phyloP scores from a whole-genome alignment of 2,888 invertebrate species.

The Pseudanteris insignis region DNA sequence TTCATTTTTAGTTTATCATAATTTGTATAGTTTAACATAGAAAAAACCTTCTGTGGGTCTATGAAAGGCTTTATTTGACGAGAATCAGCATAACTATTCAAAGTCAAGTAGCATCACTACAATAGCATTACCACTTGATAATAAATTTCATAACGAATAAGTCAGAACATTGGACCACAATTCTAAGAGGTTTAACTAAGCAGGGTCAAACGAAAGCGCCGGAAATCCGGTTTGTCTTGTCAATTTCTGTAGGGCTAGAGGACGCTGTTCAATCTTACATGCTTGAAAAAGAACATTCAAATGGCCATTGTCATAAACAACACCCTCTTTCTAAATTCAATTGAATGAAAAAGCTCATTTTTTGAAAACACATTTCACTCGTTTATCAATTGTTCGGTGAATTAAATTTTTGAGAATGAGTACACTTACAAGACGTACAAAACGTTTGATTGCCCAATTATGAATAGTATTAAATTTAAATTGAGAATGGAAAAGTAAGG shows the following conservation, averaged over 20 bases:
- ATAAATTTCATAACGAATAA: constrained; percentile 9
- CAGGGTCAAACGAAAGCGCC: constrained; percentile 23
- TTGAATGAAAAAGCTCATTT: constrained; percentile 15
- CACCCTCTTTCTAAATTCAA: not conserved
- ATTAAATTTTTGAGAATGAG: constrained; percentile 21
- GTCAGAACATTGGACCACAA: constrained; percentile 16
- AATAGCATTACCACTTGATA: constrained; percentile 7
- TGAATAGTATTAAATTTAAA: too few species aligned
- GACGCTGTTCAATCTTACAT: not conserved
- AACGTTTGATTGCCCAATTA: constrained; percentile 23
- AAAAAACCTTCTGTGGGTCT: constrained; percentile 23
- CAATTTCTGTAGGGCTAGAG: constrained; percentile 3
- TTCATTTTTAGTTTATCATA: not conserved
- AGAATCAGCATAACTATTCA: constrained; percentile 19
- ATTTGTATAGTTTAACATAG: constrained; percentile 15
- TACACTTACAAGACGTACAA: constrained; percentile 22
- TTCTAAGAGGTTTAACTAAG: constrained; percentile 10
- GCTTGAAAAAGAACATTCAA: too few species aligned
- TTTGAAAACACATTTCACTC: too few species aligned
- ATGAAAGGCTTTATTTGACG: constrained; percentile 31
- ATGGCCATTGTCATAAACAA: not conserved
- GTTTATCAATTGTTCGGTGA: too few species aligned
- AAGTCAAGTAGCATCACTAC: constrained; percentile 12
- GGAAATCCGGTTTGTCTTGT: constrained; percentile 30
- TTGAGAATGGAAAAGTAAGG: too few species aligned